Base-by-base conservation (phyloP, 2,888 invertebrate species). In the Protophormia terraenovae region DNA sequence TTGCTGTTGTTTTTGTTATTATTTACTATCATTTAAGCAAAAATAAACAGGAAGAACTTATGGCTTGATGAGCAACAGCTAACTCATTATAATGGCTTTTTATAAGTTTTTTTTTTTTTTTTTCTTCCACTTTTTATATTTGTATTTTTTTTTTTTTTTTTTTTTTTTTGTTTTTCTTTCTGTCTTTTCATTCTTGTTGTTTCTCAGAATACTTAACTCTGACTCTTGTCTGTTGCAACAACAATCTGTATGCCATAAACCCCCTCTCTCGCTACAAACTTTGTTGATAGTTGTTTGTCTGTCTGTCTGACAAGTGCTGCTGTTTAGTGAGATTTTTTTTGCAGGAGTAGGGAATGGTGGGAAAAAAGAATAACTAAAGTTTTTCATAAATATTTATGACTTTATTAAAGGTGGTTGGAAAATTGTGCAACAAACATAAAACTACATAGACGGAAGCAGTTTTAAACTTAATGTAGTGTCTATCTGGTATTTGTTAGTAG, bases 381-480 rank as follows among this genome's bases (percentile, higher is more conserved):
- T 89, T 91, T 91, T 90, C 91, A 92, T 92, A 91, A 92, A 91
- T 91, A 91, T 91, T 91, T 91, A 91, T 91, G 91, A 91, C 91
- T 91, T 90, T 91, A 91, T 91, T 91, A 92, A 90, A 90, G 90
- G 82, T 85, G 85, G 85, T 85, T 79, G 64, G 58, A 22, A 71
- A 64, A 64, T 35, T 55, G 58, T 50, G 19, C 19, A 64, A 64
- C 29, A 55, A 64, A 77, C 45, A 82, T 29, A 71, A 75, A 41
- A 41, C 41, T 38, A 24, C 12, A 35, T 16, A 67, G n/a, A 71
- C 73, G 73, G 58, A 60, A 66, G 41, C 67, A 60, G 38, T 19
- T 77, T 58, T 53, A 67, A 73, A 83, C 73, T 76, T 75, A 77
- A 78, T 67, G 27, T 71, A 45, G 38, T 69, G 22, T 22, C 12